A percentile compares a stretch with the other conserved stretches of the same genome.
Conservation (phyloP, 1,140 invertebrate species). For the Cyrtorhinus lividipennis region DNA sequence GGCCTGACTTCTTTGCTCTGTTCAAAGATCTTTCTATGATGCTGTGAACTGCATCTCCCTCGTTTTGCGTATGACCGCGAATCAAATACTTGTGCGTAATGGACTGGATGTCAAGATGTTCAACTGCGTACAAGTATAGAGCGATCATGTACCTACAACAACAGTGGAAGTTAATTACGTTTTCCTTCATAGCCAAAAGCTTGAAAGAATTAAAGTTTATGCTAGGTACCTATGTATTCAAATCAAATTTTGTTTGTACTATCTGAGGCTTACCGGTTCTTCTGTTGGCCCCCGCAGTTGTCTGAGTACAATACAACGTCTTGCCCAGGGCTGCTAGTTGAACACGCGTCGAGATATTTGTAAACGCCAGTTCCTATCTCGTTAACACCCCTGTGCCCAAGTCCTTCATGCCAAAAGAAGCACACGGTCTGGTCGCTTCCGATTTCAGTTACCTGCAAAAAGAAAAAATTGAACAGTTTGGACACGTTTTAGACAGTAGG, state of each 20-base stretch:
- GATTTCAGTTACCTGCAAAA: not conserved
- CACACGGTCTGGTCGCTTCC: slow-evolving; percentile 1
- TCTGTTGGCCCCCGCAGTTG: slow-evolving; percentile 19
- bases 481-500: not conserved
- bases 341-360: slow-evolving; percentile 7
- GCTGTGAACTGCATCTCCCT: too few relatives aligned
- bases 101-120: slow-evolving; percentile 17
- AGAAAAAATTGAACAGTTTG: not conserved
- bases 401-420: slow-evolving; percentile 19
- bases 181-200: not conserved
- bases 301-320: slow-evolving; percentile 19
- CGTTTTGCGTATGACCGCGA: slow-evolving; percentile 20
- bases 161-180: not conserved
- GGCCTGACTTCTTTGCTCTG: too few relatives aligned
- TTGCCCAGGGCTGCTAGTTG: slow-evolving; percentile 8
- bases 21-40: too few relatives aligned
- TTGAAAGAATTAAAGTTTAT: not conserved
- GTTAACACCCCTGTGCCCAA: slow-evolving; percentile 18
- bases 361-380: slow-evolving; percentile 17
- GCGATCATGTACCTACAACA: slow-evolving; percentile 12
- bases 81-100: slow-evolving; percentile 22
- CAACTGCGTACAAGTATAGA: slow-evolving; percentile 15
- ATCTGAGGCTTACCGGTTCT: slow-evolving; percentile 6
- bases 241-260: not conserved
- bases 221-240: not conserved